These are phyloP conservation scores for Clavelina lepadiformis DNA, from an alignment of 23 tunicate species.

Conservation along the genomic window DNA sequence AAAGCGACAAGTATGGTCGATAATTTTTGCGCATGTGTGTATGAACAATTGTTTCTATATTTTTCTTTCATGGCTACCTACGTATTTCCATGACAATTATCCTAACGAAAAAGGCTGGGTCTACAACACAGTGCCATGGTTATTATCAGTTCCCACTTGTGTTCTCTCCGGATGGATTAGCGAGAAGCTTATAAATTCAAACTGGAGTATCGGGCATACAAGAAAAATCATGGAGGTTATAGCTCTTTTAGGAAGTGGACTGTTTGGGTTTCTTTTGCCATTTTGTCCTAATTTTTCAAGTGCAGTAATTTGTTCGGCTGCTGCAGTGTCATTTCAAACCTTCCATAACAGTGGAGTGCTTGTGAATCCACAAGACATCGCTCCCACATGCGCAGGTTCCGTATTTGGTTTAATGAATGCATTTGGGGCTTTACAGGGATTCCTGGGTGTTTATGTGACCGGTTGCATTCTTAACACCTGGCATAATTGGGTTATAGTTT, in stretches of 20 bases:
- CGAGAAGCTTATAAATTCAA: slow-evolving; percentile 20
- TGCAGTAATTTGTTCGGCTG: slow-evolving; percentile 43
- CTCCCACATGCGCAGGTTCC: slow-evolving; percentile 61
- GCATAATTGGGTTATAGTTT: slow-evolving; percentile 54
- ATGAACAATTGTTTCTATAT: slow-evolving; percentile 59
- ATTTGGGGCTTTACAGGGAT: slow-evolving; percentile 56
- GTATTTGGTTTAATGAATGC: slow-evolving; percentile 81
- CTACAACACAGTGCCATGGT: slow-evolving; percentile 74
- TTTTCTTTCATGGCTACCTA: slow-evolving; percentile 70
- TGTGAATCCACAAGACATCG: slow-evolving; percentile 74
- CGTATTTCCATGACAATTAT: slow-evolving; percentile 68
- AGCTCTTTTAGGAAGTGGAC: slow-evolving; percentile 42
- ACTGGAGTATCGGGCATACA: slow-evolving; percentile 20
- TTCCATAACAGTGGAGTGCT: slow-evolving; percentile 79
- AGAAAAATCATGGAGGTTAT: slow-evolving; percentile 50
- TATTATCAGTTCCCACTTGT: slow-evolving; percentile 59
- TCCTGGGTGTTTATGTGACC: slow-evolving; percentile 58
- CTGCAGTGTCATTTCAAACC: slow-evolving; percentile 53
- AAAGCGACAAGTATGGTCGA: slow-evolving; percentile 41
- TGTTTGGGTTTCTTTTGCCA: slow-evolving; percentile 51
- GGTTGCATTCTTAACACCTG: slow-evolving; percentile 49
- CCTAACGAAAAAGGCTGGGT: slow-evolving; percentile 66
- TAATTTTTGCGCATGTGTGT: slow-evolving; percentile 53
- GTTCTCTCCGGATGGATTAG: slow-evolving; percentile 68
- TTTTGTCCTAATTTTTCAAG: slow-evolving; percentile 29